Conservation (phyloP, 2,797 vertebrate species). For the Tapirus indicus region DNA sequence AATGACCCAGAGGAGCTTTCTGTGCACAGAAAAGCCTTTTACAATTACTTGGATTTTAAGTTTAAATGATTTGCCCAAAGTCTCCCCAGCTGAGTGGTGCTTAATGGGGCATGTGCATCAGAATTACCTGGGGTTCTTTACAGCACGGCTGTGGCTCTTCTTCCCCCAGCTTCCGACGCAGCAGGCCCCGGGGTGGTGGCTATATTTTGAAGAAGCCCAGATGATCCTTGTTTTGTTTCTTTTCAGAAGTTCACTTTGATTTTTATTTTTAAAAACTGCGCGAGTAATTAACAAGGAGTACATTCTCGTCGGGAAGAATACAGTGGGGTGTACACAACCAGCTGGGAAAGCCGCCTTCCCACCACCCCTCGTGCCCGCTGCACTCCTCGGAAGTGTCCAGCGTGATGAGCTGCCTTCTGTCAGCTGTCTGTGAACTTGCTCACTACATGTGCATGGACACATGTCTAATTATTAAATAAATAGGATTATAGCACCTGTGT, state of each 20-base stretch:
- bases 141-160: not conserved
- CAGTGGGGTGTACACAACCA: not conserved
- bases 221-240: slow-evolving; percentile 37
- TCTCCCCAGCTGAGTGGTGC: not conserved
- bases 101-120: fast-evolving
- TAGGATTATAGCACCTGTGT: not conserved
- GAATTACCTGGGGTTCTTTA: not conserved
- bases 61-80: not conserved
- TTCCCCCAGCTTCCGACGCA: not conserved
- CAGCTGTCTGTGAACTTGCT: not conserved
- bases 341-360: not conserved
- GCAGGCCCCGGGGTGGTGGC: not conserved
- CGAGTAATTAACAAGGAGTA: not conserved
- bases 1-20: not conserved
- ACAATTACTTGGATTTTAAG: not conserved
- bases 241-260: not conserved
- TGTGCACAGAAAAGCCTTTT: not conserved
- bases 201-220: slow-evolving; percentile 43
- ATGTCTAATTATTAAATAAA: not conserved
- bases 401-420: not conserved
- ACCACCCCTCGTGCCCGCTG: not conserved
- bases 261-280: slow-evolving; percentile 22
- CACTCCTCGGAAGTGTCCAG: not conserved
- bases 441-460: no score
- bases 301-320: not conserved